Conservation (phyloP, 2,113 vertebrate species). For the Herpailurus yagouaroundi region DNA sequence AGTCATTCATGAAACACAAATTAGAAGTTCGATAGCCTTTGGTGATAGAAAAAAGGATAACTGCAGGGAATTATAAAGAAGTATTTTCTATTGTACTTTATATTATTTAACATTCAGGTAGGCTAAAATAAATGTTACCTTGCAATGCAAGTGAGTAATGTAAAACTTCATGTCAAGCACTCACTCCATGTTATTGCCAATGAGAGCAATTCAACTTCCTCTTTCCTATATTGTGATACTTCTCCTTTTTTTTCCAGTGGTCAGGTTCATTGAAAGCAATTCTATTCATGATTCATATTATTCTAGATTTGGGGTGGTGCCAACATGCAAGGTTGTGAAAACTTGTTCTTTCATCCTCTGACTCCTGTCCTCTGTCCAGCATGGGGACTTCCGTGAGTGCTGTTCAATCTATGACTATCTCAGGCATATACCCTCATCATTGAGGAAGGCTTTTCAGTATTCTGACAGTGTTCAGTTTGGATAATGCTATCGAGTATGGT, state of each 20-base stretch:
- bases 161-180: not conserved
- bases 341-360: not conserved
- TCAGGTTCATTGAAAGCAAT: not conserved
- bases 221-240: not conserved
- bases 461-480: rapidly evolving
- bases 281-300: too few species aligned
- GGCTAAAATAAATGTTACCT: not conserved
- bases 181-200: not conserved
- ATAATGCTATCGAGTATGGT: not conserved
- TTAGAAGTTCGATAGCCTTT: not conserved
- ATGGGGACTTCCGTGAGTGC: too few species aligned
- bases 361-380: not conserved
- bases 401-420: not conserved
- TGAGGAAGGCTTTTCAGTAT: not conserved
- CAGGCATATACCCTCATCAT: not conserved
- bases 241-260: not conserved
- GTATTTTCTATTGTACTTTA: not conserved
- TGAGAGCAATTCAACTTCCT: not conserved
- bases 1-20: not conserved
- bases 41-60: not conserved
- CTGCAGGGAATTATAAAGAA: not conserved
- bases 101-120: not conserved
- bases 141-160: not conserved
- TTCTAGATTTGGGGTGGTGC: not conserved
- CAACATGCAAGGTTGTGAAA: not conserved